These are phyloP conservation scores for Leptogaster cylindrica DNA, from an alignment of 2,888 invertebrate species.

Conservation along the genomic window DNA sequence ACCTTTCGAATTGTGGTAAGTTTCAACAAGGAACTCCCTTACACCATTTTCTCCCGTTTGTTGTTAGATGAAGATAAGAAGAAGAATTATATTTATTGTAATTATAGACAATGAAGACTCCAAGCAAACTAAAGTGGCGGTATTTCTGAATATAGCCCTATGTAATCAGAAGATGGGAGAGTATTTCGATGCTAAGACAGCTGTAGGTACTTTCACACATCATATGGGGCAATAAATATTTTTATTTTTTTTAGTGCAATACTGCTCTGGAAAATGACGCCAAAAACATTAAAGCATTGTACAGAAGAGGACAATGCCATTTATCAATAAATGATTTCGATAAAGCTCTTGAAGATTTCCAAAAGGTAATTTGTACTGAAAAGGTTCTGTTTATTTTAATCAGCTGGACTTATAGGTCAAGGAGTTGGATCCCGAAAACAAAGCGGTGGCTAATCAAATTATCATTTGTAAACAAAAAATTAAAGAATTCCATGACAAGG, in stretches of 20 bases:
- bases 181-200: conserved; percentile 71
- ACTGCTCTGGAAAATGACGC: conserved; percentile 78
- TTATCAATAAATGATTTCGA: conserved; percentile 78
- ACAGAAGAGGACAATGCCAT: conserved; percentile 84
- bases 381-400: not conserved
- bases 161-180: conserved; percentile 77
- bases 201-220: conserved; percentile 60
- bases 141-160: conserved; percentile 81
- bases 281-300: conserved; percentile 86
- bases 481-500: conserved; percentile 77
- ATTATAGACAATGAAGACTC: conserved; percentile 61
- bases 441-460: conserved; percentile 83
- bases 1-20: conserved; percentile 52
- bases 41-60: conserved; percentile 7
- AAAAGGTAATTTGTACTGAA: conserved; percentile 59
- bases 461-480: conserved; percentile 74
- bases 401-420: conserved; percentile 63
- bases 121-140: conserved; percentile 69
- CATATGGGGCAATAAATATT: not conserved
- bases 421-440: conserved; percentile 82
- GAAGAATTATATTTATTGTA: too few species aligned
- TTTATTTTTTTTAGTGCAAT: conserved; percentile 63
- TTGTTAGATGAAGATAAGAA: conserved; percentile 38
- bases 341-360: conserved; percentile 78
- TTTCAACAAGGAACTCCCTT: not conserved